A percentile compares a stretch with the other conserved stretches of the same genome.
These are phyloP conservation scores for Phaonia tiefii DNA, from an alignment of 2,888 invertebrate genomes.

Conservation along the genomic window DNA sequence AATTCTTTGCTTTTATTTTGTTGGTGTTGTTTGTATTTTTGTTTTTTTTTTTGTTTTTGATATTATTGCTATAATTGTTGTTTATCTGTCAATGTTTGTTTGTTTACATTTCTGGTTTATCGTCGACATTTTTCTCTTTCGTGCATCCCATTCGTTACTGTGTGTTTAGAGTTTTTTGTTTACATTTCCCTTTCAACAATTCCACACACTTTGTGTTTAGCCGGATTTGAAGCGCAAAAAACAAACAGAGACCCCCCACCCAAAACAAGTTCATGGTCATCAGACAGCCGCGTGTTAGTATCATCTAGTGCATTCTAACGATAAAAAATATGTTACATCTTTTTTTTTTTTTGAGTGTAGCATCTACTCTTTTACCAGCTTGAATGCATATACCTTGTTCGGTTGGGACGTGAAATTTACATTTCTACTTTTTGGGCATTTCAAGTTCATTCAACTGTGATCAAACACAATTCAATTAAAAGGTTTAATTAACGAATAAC, in stretches of 20 bases:
- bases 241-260: constrained; percentile 38
- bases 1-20: constrained; percentile 12
- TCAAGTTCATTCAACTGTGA: not conserved
- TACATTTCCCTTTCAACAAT: constrained; percentile 2
- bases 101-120: constrained; percentile 60
- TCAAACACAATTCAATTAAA: not conserved
- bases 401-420: not conserved
- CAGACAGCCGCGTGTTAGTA: not conserved
- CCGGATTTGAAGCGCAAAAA: constrained; percentile 28
- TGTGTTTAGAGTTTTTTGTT: not conserved
- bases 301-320: not conserved
- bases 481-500: too few species aligned
- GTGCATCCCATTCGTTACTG: not conserved
- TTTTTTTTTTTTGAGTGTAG: not conserved
- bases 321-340: not conserved
- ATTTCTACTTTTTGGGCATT: too few species aligned
- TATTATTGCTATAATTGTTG: too few species aligned
- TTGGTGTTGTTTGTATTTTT: not conserved
- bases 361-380: constrained; percentile 13
- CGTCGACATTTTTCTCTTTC: not conserved
- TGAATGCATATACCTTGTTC: constrained; percentile 14
- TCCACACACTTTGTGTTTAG: constrained; percentile 1
- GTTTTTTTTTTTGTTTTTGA: constrained; percentile 5
- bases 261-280: constrained; percentile 60
- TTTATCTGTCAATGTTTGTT: constrained; percentile 12